Evolutionary conservation across 2,113 vertebrate species (phyloP).

Genomic region (Calidris pygmaea): DNA sequence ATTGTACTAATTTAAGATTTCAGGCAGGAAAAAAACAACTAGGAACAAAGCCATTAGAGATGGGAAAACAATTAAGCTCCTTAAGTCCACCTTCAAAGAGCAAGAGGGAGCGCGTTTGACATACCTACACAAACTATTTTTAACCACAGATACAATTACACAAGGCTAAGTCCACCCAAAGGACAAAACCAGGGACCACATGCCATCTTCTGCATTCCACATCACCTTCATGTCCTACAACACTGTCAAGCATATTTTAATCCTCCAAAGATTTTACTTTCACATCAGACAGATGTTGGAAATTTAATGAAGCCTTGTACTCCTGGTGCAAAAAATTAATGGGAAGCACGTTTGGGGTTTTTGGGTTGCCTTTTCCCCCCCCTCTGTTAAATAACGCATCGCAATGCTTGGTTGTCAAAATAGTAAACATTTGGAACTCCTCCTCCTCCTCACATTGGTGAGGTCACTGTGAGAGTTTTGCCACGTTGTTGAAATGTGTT

Average conservation of each 20-base stretch:
- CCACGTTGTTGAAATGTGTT: not conserved
- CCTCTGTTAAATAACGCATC: not conserved
- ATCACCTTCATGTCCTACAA: not conserved
- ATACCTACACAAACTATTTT: constrained; percentile 30
- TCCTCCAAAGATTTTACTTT: not conserved
- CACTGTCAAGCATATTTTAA: not conserved
- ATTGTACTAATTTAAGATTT: not conserved
- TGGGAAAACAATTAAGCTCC: not conserved
- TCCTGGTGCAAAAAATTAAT: not conserved
- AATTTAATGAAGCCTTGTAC: not conserved
- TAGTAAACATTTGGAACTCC: not conserved
- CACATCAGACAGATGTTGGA: not conserved
- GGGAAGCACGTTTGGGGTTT: fast-evolving
- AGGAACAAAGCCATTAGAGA: not conserved
- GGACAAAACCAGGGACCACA: not conserved
- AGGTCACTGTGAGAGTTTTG: not conserved
- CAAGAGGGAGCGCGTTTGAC: not conserved
- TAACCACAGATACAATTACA: not conserved
- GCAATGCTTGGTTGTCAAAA: not conserved
- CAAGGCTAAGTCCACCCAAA: not conserved
- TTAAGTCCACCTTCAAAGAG: not conserved
- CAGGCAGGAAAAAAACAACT: not conserved
- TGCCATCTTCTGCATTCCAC: not conserved
- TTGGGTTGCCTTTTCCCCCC: not conserved
- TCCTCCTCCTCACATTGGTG: not conserved